A percentile compares a stretch with the other conserved stretches of the same genome.
Evolutionary conservation across 2,797 vertebrate genomes (phyloP).

Genomic region (Halcyon smyrnensis): DNA sequence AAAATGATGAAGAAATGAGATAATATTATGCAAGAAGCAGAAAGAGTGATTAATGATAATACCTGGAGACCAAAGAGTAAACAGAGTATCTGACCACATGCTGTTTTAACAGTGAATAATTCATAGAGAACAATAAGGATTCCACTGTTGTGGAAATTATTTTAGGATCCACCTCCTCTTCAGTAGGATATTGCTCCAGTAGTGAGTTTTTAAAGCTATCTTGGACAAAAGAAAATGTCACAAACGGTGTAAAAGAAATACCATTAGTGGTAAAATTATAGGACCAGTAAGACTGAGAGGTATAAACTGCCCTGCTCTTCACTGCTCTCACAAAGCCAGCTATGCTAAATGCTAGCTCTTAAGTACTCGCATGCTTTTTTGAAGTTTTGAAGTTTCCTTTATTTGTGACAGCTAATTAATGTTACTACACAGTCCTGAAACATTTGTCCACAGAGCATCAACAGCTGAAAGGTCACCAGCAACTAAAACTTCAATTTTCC

Average conservation of each 20-base stretch:
- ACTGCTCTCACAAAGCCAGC: background rate
- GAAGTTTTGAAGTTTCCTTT: background rate
- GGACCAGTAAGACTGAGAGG: background rate
- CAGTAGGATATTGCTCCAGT: background rate
- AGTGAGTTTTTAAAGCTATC: background rate
- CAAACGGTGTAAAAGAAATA: background rate
- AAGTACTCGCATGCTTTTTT: background rate
- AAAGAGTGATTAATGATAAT: constrained; percentile 39
- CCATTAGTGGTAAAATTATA: background rate
- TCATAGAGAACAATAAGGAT: background rate
- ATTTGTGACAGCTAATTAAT: background rate
- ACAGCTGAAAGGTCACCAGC: background rate
- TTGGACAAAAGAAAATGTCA: background rate
- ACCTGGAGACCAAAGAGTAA: constrained; percentile 10
- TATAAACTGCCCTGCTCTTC: background rate
- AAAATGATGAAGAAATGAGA: background rate
- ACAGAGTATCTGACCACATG: background rate
- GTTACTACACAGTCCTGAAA: background rate
- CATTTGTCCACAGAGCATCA: background rate
- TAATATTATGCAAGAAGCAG: background rate
- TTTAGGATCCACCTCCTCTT: background rate
- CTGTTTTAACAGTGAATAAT: constrained; percentile 23
- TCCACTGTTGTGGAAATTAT: background rate
- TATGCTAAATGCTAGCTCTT: background rate
- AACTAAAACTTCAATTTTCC: background rate